phyloP scores from a whole-genome alignment of 1,140 invertebrate species.

The Drosophila orena region DNA sequence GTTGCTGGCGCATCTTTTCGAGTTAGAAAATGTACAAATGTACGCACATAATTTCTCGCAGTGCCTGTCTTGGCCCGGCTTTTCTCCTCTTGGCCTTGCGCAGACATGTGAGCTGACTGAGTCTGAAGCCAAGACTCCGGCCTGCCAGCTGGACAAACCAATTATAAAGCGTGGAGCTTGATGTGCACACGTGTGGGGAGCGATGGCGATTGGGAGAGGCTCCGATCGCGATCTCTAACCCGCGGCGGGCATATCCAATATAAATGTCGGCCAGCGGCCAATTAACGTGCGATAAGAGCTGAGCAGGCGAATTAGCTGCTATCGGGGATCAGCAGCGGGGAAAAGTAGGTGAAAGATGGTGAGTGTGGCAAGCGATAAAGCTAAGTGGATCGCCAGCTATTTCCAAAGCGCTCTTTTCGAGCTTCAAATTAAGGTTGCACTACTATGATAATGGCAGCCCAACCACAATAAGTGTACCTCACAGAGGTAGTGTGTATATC shows the following conservation, averaged over 20 bases:
- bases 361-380: background rate
- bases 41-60: background rate
- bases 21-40: no score
- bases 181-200: constrained; percentile 68
- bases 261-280: constrained; percentile 20
- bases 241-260: constrained; percentile 43
- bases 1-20: no score
- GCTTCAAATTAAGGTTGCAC: background rate
- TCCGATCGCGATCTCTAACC: constrained; percentile 39
- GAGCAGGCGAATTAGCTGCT: constrained; percentile 22
- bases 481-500: background rate
- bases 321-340: constrained; percentile 2
- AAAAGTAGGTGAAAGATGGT: constrained; percentile 37
- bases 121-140: constrained; percentile 33
- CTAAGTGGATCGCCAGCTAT: constrained; percentile 9
- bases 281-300: constrained; percentile 38
- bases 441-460: no score
- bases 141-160: constrained; percentile 68
- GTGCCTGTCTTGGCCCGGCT: constrained; percentile 21
- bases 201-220: constrained; percentile 25
- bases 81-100: constrained; percentile 29
- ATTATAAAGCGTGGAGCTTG: constrained; percentile 73
- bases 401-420: constrained; percentile 4
- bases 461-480: background rate
- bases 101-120: constrained; percentile 37